Base-by-base conservation (phyloP, 2,113 vertebrate species). In the Eretmochelys imbricata region DNA sequence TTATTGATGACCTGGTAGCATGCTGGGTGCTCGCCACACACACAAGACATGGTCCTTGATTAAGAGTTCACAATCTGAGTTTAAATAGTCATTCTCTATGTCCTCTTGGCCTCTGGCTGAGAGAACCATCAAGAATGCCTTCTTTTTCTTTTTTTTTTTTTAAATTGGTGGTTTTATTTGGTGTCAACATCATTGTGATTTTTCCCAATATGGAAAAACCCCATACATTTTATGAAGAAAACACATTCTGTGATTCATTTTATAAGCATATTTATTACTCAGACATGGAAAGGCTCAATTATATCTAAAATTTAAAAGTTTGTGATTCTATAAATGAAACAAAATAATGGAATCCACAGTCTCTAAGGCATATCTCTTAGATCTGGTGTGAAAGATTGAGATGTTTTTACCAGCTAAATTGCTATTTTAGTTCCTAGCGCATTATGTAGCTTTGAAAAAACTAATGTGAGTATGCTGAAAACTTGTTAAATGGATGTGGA, bases 1-100 rank as follows among this genome's bases (percentile, higher is more conserved):
- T 8, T 84, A 3, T 13, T 89, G 5, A 1, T 85, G 54, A 78
- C 51, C 31, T 82, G 1, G 0, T 0, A 42, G 80, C 22, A 22
- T 50, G 5, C 84, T 93, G 29, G 53, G 5, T 84, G 0, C 55
- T 50, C 6, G 53, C 31, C 62, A 69, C 35, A 69, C 7, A 19
- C 16, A n/a, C 62, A 69, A n/a, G 29, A n/a, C 35, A 69, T 35
- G 35, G 62, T n/a, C 35, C 31, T 8, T 69, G 62, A n/a, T n/a
- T 69, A 27, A 59, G 25, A 27, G 11, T 59, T 59, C 57, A 59
- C 27, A 59, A 13, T 59, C 62, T 17, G 31, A n/a, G 62, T 69
- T 65, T n/a, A 65, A 65, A 65, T 35, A 6, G 35, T 65, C 31
- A 35, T 65, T 35, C 35, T 20, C 16, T n/a, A 3, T 31, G 65